Evolutionary conservation across 1,140 invertebrate genomes (phyloP), one percentile per base, ranked within the genome.

Genomic region (Drosophila nigrodunni): DNA sequence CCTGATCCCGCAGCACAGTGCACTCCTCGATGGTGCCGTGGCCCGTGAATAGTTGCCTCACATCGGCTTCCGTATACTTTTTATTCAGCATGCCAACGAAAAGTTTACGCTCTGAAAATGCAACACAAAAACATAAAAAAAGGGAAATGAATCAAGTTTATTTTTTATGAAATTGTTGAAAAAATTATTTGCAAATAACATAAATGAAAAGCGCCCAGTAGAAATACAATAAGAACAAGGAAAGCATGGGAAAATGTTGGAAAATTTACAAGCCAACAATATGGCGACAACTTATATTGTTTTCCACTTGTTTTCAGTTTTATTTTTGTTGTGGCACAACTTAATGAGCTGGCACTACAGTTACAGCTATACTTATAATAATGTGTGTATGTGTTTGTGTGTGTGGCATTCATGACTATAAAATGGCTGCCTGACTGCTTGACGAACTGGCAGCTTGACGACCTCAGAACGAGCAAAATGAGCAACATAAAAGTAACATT

Each of bases 31-130:
- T 99, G 21, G 95, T 95, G 39, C 99, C 99, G 92, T 97, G 99
- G 37, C 96, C 95, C 66, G 96, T 95, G 92, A 99, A 99, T 93
- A 99, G 95, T 77, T 96, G 95, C 74, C 98, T 94, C 18, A 99
- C 98, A 93, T 99, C 98, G 88, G 98, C 98, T 93, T 99, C 99
- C 55, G 96, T 97, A 88, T 97, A 96, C 92, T 99, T 98, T 93
- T 99, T 99, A 90, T 98, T 98, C 76, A 99, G 94, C 99, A 99
- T 99, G n/a, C 99, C 99, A 77, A 99, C 97, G 93, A 99, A 99
- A 75, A 99, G 94, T 94, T 99, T 99, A 80, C 98, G 95, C 94
- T 99, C 98, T 99, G 95, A 92, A 93, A 80, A 91, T 80, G 60
- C 18, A 74, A 66, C 67, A 78, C 46, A 67, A 71, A 64, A 74